Base-by-base conservation (phyloP, 2,888 invertebrate genomes). In the Nycteola revayana region DNA sequence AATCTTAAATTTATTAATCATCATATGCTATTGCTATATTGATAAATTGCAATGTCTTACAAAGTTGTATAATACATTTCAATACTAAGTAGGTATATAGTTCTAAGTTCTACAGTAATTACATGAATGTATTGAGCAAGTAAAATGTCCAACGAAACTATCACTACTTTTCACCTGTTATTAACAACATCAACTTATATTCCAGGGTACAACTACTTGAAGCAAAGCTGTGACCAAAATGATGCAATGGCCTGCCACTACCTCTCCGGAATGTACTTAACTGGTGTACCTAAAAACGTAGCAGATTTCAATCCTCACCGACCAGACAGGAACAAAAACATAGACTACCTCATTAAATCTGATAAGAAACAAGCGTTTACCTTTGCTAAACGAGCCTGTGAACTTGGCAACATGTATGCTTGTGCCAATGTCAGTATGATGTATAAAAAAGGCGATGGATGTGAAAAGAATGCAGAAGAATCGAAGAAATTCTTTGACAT, bases 401-500 rank as follows among this genome's bases (percentile, higher is more conserved):
- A 96, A 43, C 78, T 93, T 0, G 95, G 94, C 0, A 94, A 97
- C 66, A 92, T 96, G 71, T 94, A 94, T 66, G 95, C 96, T 0
- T 99, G 99, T 85, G 94, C 94, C 0, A 98, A 98, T 84, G 87
- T 98, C 0, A 94, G 96, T 65, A 92, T 94, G 74, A 96, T 97
- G 95, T 95, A 95, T 71, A 90, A 90, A 18, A 92, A 92, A 67
- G 97, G 97, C 7, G 95, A 97, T 46, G 97, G 97, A 1, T 94
- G 93, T 0, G 92, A 92, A 32, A 92, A 94, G 67, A 92, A 94
- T 75, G 66, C 81, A 28, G 91, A 92, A 35, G 86, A 95, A 63
- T 93, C 95, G 0, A 92, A 94, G 36, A 90, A 91, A 47, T 97
- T 92, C 67, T 94, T 93, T 67, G 85, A 92, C 45, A 85, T 92